Evolutionary conservation across 2,113 vertebrate species (phyloP).

Genomic region (Prunella himalayana): DNA sequence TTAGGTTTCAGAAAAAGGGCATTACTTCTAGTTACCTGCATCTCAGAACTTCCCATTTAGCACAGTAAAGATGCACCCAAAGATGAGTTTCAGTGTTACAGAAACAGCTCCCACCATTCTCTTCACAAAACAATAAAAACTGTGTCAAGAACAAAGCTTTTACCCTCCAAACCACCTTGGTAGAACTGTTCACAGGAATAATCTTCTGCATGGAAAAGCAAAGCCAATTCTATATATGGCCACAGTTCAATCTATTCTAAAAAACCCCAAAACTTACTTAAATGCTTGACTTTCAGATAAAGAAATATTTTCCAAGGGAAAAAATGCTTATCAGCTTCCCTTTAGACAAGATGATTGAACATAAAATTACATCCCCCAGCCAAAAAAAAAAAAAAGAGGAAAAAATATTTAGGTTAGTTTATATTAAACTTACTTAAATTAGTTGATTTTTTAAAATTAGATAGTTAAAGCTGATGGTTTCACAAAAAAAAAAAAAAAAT

Average conservation of each 20-base stretch:
- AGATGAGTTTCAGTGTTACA: not conserved
- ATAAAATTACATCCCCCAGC: not conserved
- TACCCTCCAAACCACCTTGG: not conserved
- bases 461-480: not conserved
- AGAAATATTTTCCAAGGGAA: not conserved
- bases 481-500: not conserved
- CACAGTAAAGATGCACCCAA: not conserved
- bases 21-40: conserved; percentile 2
- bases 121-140: not conserved
- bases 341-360: not conserved
- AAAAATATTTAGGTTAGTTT: not conserved
- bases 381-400: not conserved
- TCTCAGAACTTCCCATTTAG: conserved; percentile 33
- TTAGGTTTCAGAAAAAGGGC: not conserved
- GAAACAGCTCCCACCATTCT: not conserved
- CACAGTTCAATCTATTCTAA: not conserved
- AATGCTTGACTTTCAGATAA: not conserved
- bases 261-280: not conserved
- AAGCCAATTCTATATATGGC: not conserved
- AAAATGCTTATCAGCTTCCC: not conserved
- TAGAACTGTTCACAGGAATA: not conserved
- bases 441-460: not conserved
- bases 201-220: conserved; percentile 13
- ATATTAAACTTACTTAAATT: not conserved
- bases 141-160: conserved; percentile 21